These are phyloP conservation scores for Chloroclystis v-ata DNA, from an alignment of 2,888 invertebrate genomes.

Conservation along the genomic window DNA sequence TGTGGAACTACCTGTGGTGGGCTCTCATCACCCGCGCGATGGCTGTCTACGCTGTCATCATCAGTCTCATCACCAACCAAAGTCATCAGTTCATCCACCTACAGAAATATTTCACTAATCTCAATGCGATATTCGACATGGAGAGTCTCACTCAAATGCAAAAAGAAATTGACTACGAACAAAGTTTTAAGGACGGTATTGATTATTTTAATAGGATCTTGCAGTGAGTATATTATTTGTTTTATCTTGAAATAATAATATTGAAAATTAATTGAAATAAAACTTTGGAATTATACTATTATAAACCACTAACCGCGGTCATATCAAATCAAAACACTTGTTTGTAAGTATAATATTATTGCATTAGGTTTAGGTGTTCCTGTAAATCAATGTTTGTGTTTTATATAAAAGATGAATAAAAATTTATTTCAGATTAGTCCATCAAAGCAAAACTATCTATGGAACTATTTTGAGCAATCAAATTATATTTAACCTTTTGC, in stretches of 20 bases:
- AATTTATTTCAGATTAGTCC: conserved; percentile 26
- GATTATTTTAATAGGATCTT: conserved; percentile 37
- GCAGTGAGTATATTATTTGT: too few relatives aligned
- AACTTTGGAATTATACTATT: too few relatives aligned
- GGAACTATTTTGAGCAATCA: conserved; percentile 30
- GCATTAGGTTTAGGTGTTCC: too few relatives aligned
- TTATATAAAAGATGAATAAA: too few relatives aligned
- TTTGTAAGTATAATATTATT: too few relatives aligned
- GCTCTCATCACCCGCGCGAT: conserved; percentile 7
- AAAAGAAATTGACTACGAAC: conserved; percentile 34
- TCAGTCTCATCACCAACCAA: conserved; percentile 21
- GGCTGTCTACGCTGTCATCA: conserved; percentile 8
- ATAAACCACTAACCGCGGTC: too few relatives aligned
- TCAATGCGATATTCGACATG: conserved; percentile 33
- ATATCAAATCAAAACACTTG: too few relatives aligned
- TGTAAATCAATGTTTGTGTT: too few relatives aligned
- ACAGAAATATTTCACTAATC: conserved; percentile 37
- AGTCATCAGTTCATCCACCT: conserved; percentile 38
- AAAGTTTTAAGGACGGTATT: conserved; percentile 36
- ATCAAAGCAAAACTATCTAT: conserved; percentile 29
- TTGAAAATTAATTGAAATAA: too few relatives aligned
- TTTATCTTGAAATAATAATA: too few relatives aligned
- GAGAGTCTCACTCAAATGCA: conserved; percentile 22
- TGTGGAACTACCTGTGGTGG: conserved; percentile 18
- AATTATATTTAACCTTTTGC: conserved; percentile 28